Percentiles rank a stretch among this genome's conserved stretches.
Conservation (phyloP, 2,888 invertebrate genomes). For the Ecdyonurus torrentis region DNA sequence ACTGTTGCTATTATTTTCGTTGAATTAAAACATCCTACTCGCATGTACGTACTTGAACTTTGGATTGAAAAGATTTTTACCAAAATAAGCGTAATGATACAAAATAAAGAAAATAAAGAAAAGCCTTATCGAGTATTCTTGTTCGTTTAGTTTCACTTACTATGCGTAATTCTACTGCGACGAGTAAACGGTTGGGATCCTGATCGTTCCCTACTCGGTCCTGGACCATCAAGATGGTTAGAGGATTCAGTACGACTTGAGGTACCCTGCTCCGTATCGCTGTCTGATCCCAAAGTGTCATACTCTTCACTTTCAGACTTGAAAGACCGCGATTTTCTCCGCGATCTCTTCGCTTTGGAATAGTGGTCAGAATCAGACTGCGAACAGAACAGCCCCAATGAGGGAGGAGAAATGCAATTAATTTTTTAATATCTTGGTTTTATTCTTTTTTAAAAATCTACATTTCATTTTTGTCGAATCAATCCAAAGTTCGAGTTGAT, state of each 20-base stretch:
- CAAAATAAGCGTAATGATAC: no score
- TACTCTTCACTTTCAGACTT: slow-evolving; percentile 40
- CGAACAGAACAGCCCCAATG: slow-evolving; percentile 8
- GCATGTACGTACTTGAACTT: not conserved
- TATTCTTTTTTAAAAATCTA: not conserved
- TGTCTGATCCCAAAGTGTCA: slow-evolving; percentile 36
- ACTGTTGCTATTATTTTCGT: no score
- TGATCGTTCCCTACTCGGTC: slow-evolving; percentile 17
- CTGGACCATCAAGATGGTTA: slow-evolving; percentile 31
- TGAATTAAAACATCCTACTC: no score
- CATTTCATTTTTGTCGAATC: not conserved
- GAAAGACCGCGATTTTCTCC: slow-evolving; percentile 32
- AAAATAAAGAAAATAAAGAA: no score
- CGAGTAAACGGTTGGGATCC: slow-evolving; percentile 9
- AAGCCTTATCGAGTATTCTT: no score
- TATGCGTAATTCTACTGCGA: slow-evolving; percentile 10
- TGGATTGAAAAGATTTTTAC: not conserved
- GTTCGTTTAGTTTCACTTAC: slow-evolving; percentile 8
- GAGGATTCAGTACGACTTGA: slow-evolving; percentile 32
- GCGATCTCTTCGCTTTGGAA: slow-evolving; percentile 24
- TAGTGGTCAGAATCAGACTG: slow-evolving; percentile 25
- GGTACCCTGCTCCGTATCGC: slow-evolving; percentile 42
- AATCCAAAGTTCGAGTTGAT: not conserved
- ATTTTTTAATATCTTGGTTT: not conserved
- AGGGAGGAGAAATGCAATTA: not conserved